Percentiles rank a stretch among this genome's conserved stretches.
Evolutionary conservation across 2,888 invertebrate genomes (phyloP).

Genomic region (Xestia c-nigrum): DNA sequence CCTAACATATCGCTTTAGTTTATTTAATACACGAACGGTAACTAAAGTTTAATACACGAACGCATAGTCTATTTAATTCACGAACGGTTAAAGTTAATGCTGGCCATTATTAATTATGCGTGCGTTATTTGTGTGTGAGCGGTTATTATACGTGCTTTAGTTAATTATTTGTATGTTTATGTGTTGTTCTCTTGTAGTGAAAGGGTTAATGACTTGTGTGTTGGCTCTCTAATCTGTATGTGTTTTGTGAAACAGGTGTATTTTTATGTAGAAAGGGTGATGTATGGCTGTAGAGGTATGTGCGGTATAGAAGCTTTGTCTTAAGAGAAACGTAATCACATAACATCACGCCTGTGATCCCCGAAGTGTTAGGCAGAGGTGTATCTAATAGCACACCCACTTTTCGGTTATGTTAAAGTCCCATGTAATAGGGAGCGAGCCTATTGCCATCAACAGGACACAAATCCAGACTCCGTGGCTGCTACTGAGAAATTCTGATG

Average conservation of each 20-base stretch:
- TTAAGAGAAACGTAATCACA: neutral
- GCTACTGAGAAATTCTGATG: too few species aligned
- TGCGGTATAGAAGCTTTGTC: neutral
- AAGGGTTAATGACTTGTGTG: conserved; percentile 21
- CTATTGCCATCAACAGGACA: too few species aligned
- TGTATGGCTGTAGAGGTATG: neutral
- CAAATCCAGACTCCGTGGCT: too few species aligned
- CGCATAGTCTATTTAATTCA: conserved; percentile 32
- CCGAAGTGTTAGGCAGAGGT: too few species aligned
- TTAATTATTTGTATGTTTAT: conserved; percentile 33
- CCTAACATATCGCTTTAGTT: conserved; percentile 33
- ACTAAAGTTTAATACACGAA: conserved; percentile 28
- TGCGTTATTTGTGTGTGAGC: conserved; percentile 31
- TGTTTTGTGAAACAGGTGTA: neutral
- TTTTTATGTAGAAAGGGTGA: neutral
- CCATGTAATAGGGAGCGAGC: too few species aligned
- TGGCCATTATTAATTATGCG: conserved; percentile 39
- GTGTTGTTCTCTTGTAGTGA: conserved; percentile 7
- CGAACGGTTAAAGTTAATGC: conserved; percentile 43
- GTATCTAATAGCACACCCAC: too few species aligned
- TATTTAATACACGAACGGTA: conserved; percentile 36
- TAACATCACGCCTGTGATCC: too few species aligned
- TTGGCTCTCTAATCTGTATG: conserved; percentile 25
- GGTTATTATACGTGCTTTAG: conserved; percentile 30
- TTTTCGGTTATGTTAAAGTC: too few species aligned